phyloP scores from a whole-genome alignment of 2,113 vertebrate genomes.

The Pogona vitticeps region DNA sequence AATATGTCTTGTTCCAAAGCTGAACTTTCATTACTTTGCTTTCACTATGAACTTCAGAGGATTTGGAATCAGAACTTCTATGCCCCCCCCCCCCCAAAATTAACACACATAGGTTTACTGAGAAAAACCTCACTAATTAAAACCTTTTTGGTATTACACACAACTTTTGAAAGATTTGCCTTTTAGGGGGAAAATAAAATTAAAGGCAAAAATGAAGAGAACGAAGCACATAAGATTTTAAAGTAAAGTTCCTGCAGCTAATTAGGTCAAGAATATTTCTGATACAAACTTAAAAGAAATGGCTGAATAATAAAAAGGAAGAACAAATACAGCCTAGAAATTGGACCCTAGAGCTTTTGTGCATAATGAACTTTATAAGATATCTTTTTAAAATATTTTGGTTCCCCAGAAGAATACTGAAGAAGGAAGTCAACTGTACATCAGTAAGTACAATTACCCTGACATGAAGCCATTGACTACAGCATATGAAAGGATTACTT shows the following conservation, averaged over 20 bases:
- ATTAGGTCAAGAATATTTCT: slow-evolving; percentile 38
- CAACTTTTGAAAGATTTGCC: neutral
- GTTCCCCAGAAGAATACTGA: slow-evolving; percentile 4
- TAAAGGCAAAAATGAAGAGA: slow-evolving; percentile 12
- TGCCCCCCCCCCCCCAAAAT: neutral
- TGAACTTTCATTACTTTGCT: neutral
- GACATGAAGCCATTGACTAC: neutral
- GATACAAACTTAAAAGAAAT: slow-evolving; percentile 15
- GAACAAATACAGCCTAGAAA: slow-evolving; percentile 23
- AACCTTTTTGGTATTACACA: neutral
- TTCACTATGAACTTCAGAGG: slow-evolving; percentile 13
- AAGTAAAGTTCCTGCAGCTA: slow-evolving; percentile 36
- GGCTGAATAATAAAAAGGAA: slow-evolving; percentile 36
- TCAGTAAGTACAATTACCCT: neutral
- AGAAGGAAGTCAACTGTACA: neutral
- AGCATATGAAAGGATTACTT: neutral
- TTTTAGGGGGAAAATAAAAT: slow-evolving; percentile 33
- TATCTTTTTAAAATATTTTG: slow-evolving; percentile 33
- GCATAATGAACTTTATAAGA: slow-evolving; percentile 11
- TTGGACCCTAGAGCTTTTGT: neutral
- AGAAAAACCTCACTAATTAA: slow-evolving; percentile 15
- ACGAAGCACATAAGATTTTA: neutral
- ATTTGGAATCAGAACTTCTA: neutral
- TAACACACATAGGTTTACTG: neutral
- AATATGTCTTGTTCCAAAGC: neutral